phyloP scores from a whole-genome alignment of 2,113 vertebrate genomes.

The Gallinago undulata region DNA sequence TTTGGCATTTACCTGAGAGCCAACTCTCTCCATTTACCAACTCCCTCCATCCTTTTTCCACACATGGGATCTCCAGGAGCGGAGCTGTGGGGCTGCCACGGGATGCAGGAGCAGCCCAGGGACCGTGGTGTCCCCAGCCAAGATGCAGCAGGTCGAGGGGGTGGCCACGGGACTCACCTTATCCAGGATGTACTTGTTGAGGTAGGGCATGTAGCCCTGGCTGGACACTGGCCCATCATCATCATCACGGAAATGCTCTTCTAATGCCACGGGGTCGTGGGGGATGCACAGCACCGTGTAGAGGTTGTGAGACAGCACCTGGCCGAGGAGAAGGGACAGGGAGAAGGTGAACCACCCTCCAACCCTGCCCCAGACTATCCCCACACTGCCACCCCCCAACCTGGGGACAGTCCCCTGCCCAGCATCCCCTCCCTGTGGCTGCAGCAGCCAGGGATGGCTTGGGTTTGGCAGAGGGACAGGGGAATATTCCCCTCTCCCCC shows the following conservation, averaged over 20 bases:
- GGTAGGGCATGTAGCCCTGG: constrained; percentile 98
- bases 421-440: not conserved
- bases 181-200: constrained; percentile 83
- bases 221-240: constrained; percentile 94
- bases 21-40: not conserved
- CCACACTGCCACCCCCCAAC: not conserved
- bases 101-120: not conserved
- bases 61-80: not conserved
- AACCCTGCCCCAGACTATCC: not conserved
- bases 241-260: constrained; percentile 94
- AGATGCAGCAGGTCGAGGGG: not conserved
- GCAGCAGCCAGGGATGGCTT: accelerated
- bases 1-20: not conserved
- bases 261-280: constrained; percentile 91
- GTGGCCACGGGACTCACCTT: constrained; percentile 68
- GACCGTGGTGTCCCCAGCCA: accelerated
- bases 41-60: not conserved
- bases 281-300: constrained; percentile 92
- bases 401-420: accelerated
- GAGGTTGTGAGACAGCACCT: constrained; percentile 96
- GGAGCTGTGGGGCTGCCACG: accelerated
- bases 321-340: not conserved
- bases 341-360: not conserved
- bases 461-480: not conserved
- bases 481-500: not conserved